Evolutionary conservation across 2,888 invertebrate genomes (phyloP).

Genomic region (Timandra comae): DNA sequence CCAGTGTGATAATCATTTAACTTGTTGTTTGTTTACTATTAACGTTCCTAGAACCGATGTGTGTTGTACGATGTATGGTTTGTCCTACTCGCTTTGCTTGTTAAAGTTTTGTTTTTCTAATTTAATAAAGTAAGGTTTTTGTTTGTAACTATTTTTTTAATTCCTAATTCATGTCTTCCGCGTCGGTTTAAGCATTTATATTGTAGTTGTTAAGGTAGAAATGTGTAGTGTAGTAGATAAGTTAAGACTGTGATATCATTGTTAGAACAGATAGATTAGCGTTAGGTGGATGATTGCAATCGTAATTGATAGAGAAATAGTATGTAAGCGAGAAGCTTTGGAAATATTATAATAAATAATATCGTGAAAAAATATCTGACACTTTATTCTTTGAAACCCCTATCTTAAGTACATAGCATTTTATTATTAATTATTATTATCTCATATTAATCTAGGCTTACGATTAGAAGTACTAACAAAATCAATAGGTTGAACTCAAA

Average conservation of each 20-base stretch:
- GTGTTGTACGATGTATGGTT: conserved; percentile 59
- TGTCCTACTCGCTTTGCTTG: conserved; percentile 58
- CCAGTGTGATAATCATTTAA: conserved; percentile 42
- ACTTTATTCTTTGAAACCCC: too few species aligned
- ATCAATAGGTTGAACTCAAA: too few species aligned
- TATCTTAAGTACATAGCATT: too few species aligned
- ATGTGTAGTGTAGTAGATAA: conserved; percentile 49
- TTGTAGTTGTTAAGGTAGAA: conserved; percentile 50
- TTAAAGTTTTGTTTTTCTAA: conserved; percentile 67
- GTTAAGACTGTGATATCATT: conserved; percentile 28
- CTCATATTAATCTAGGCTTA: too few species aligned
- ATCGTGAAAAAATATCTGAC: conserved; percentile 9
- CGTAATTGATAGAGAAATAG: conserved; percentile 10
- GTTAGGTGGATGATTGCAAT: conserved; percentile 14
- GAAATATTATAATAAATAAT: conserved; percentile 9
- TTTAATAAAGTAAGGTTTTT: conserved; percentile 68
- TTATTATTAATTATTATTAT: too few species aligned
- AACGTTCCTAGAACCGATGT: conserved; percentile 72
- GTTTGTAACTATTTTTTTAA: conserved; percentile 57
- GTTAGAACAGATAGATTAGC: conserved; percentile 26
- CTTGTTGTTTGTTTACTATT: conserved; percentile 59
- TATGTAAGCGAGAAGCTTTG: conserved; percentile 11
- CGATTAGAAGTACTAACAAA: too few species aligned
- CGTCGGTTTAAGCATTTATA: conserved; percentile 54
- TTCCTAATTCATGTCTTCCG: conserved; percentile 62